Evolutionary conservation across 1,140 invertebrate genomes (phyloP).

Genomic region (Atta cephalotes): DNA sequence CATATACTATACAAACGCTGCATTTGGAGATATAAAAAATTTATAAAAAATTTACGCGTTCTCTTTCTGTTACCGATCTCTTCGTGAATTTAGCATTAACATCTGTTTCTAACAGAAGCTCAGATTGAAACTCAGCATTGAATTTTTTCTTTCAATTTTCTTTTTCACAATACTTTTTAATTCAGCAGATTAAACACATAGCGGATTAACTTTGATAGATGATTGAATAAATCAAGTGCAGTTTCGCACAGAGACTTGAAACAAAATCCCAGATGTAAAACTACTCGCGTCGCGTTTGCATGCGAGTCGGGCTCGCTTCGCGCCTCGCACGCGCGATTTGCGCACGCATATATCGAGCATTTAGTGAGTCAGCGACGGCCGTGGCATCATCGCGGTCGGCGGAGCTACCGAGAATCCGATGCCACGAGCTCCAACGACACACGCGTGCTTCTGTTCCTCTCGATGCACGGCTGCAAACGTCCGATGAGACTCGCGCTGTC

Average conservation of each 20-base stretch:
- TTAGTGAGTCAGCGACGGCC: slow-evolving; percentile 74
- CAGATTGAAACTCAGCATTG: not conserved
- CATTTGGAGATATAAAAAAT: not conserved
- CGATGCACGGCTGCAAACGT: not conserved
- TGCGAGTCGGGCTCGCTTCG: slow-evolving; percentile 15
- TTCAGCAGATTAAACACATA: not conserved
- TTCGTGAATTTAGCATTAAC: not conserved
- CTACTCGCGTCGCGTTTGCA: not conserved
- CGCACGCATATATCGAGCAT: slow-evolving; percentile 67
- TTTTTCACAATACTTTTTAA: not conserved
- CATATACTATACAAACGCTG: not conserved
- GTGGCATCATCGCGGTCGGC: slow-evolving; percentile 61
- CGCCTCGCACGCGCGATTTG: slow-evolving; percentile 26
- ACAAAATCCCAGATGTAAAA: not conserved
- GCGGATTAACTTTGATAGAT: not conserved
- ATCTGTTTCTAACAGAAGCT: not conserved
- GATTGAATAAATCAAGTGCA: not conserved
- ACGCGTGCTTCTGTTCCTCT: slow-evolving; percentile 59
- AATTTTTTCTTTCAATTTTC: not conserved
- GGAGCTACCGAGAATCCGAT: slow-evolving; percentile 54
- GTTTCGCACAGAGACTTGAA: not conserved
- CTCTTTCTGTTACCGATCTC: not conserved
- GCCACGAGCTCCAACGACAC: slow-evolving; percentile 32
- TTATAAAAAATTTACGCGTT: not conserved
- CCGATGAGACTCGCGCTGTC: slow-evolving; percentile 27